Evolutionary conservation across 2,797 vertebrate genomes (phyloP), one percentile per base, ranked within the genome.

Genomic region (Synanceia verrucosa): DNA sequence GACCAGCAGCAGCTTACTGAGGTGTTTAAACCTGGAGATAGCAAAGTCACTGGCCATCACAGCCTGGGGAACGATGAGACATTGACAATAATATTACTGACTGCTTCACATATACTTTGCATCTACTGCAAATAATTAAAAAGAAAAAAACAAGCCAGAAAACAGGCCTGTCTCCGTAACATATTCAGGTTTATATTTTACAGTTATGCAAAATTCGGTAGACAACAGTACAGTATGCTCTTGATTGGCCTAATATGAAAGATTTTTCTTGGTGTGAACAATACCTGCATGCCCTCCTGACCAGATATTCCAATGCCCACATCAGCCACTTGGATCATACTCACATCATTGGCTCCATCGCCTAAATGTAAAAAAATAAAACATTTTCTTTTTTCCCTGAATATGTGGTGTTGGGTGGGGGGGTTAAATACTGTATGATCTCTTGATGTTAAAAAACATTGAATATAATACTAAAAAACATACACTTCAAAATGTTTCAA

Each of bases 1-100:
- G 37, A 99, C 97, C 64, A 99, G 94, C 23, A 99, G 88, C 66
- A 99, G 92, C 85, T 96, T 98, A 41, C 85, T 90, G 28, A 99
- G 94, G 73, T 98, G 95, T 84, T 88, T 96, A 69, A 99, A 99
- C 79, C 95, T 95, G 56, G 96, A 96, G 83, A 99, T 41, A 44
- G 97, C 97, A 62, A 98, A 98, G 91, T 99, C 97, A 67, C 98
- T 99, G 84, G 97, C 97, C 96, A 99, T 97, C 81, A 98, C 97
- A 21, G 98, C 97, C 98, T 99, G 93, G 2, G 14, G 34, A 7
- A 6, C 0, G 18, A 70, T 0, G n/a, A 48, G 0, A 65, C 9
- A 69, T 10, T 0, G n/a, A 46, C 11, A 26, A 5, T 18, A 10
- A 36, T 1, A 10, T 31, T 0, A 50, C 13, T 6, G 2, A 47